Evolutionary conservation across 2,113 vertebrate species (phyloP).

Genomic region (Hippocampus guttulatus): DNA sequence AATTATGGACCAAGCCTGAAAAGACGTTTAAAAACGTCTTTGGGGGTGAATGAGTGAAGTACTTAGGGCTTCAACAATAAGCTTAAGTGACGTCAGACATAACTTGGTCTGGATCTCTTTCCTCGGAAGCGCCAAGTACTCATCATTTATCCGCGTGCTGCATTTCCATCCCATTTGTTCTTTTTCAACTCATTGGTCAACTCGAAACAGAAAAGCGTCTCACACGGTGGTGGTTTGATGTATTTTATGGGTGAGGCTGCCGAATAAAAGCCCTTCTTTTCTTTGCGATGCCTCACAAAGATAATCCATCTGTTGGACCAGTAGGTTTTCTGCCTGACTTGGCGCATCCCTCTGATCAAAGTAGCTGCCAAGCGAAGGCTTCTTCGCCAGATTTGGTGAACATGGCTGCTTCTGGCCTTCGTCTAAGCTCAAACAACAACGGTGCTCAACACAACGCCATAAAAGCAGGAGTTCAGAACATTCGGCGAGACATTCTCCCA

Average conservation of each 20-base stretch:
- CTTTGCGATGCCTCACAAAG: slow-evolving; percentile 15
- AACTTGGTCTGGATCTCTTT: neutral
- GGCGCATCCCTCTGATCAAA: neutral
- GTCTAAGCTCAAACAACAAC: neutral
- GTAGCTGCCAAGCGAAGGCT: slow-evolving; percentile 10
- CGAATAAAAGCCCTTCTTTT: slow-evolving; percentile 9
- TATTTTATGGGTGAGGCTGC: neutral
- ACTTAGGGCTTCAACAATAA: too few species aligned
- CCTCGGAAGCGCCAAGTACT: neutral
- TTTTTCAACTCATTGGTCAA: neutral
- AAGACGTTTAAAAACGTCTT: too few species aligned
- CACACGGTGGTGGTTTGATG: neutral
- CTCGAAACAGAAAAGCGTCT: neutral
- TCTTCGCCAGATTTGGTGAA: slow-evolving; percentile 17
- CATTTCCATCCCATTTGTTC: neutral
- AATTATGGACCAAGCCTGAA: too few species aligned
- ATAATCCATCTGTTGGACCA: slow-evolving; percentile 50
- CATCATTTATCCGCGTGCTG: neutral
- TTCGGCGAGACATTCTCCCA: neutral
- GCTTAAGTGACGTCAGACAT: too few species aligned
- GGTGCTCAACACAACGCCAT: neutral
- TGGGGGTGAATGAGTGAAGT: too few species aligned
- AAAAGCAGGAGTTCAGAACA: neutral
- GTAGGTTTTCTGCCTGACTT: slow-evolving; percentile 22
- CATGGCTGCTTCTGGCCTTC: slow-evolving; percentile 7